Conservation (phyloP, 2,113 vertebrate species). For the Pitta sordida region DNA sequence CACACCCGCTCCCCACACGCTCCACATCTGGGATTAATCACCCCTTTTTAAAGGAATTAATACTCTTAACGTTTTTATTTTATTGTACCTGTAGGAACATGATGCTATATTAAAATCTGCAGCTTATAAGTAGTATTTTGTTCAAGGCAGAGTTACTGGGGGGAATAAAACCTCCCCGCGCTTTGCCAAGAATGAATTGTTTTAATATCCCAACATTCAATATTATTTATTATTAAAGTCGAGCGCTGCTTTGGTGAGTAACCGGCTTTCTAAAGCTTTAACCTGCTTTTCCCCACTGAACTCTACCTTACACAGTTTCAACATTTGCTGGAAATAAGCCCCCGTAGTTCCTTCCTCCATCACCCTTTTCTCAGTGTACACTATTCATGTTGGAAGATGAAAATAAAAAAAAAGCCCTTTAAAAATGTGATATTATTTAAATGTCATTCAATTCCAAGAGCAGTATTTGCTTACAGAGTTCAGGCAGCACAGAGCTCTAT, state of each 20-base stretch:
- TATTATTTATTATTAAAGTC: constrained; percentile 81
- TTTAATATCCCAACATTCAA: constrained; percentile 84
- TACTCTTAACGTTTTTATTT: constrained; percentile 78
- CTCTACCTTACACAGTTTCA: not conserved
- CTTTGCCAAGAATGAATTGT: constrained; percentile 79
- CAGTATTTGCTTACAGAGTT: constrained; percentile 31
- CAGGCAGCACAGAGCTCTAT: constrained; percentile 18
- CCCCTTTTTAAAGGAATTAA: constrained; percentile 75
- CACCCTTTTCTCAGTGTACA: not conserved
- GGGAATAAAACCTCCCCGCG: constrained; percentile 71
- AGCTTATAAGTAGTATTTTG: constrained; percentile 71
- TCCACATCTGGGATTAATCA: constrained; percentile 79
- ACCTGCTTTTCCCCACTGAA: constrained; percentile 58
- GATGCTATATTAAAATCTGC: constrained; percentile 77
- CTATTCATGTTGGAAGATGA: not conserved
- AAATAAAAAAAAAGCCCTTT: not conserved
- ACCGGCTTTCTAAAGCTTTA: constrained; percentile 56
- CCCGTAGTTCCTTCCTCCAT: not conserved
- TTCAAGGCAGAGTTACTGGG: constrained; percentile 65
- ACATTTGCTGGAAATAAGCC: not conserved
- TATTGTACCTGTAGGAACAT: constrained; percentile 79
- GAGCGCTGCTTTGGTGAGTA: constrained; percentile 68
- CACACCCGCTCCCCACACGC: not conserved
- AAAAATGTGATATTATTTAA: constrained; percentile 37
- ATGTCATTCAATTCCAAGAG: constrained; percentile 20